Evolutionary conservation across 2,113 vertebrate genomes (phyloP).

Genomic region (Poicephalus meyeri): DNA sequence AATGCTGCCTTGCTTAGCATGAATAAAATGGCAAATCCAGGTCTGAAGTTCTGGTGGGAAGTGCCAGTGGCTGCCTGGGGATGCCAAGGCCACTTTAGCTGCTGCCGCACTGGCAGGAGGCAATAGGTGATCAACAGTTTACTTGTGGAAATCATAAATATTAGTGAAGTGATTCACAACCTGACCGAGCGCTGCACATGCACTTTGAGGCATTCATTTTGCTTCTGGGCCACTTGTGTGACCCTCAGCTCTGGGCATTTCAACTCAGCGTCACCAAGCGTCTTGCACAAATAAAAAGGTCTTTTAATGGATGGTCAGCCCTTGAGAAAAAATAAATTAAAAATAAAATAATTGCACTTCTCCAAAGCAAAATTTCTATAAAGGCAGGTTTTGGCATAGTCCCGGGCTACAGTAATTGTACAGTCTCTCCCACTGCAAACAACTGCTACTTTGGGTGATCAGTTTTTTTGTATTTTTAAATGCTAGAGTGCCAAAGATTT

Average conservation of each 20-base stretch:
- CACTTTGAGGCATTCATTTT: not conserved
- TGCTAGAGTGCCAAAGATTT: not conserved
- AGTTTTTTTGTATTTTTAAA: not conserved
- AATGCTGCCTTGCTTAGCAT: not conserved
- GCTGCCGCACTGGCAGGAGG: fast-evolving
- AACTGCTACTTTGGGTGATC: not conserved
- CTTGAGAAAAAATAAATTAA: not conserved
- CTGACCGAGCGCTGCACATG: fast-evolving
- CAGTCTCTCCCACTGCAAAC: not conserved
- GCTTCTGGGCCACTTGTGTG: not conserved
- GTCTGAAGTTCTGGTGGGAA: not conserved
- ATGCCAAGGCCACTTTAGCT: not conserved
- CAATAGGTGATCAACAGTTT: fast-evolving
- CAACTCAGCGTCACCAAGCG: not conserved
- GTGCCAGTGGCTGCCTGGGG: not conserved
- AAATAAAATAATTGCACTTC: not conserved
- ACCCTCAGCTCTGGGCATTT: not conserved
- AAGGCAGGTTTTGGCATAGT: not conserved
- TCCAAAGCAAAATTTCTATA: not conserved
- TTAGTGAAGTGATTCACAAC: not conserved
- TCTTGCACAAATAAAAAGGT: not conserved
- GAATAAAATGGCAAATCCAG: fast-evolving
- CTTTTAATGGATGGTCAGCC: not conserved
- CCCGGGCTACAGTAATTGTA: not conserved
- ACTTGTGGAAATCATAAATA: not conserved